Base-by-base conservation (phyloP, 2,113 vertebrate genomes). In the human (Homo sapiens) region DNA sequence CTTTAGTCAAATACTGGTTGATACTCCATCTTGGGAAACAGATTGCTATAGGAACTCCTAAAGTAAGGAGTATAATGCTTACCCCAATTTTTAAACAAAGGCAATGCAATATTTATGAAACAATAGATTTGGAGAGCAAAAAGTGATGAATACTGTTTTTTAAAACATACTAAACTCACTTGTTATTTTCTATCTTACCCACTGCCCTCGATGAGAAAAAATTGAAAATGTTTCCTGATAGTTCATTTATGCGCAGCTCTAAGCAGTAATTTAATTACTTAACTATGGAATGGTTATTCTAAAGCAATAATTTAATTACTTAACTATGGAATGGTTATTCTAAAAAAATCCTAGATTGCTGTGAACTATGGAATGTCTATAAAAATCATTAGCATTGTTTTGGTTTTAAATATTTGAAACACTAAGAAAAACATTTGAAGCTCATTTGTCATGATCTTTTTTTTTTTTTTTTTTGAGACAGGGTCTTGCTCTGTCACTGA, bases 341-440 rank as follows among this genome's bases (percentile, higher is more conserved):
- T 83, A 30, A 25, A 57, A 45, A 45, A 45, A 45, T 45, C 45
- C 45, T 45, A 45, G 45, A 45, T 45, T 45, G 45, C 45, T 10
- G 45, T 45, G 45, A 45, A 45, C 45, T 45, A 45, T 45, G 45
- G 45, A 45, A 45, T 55, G 23, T 61, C 48, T 90, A 43, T 79
- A 90, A 89, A 57, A 23, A 88, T 70, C 57, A 91, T 43, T 40
- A 64, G 18, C 17, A 61, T 89, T 92, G 55, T 86, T 92, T 38
- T 86, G n/a, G 90, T 84, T 76, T 90, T 61, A 93, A 84, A 86
- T 96, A 86, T 7, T 68, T 55, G 55, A 93, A 75, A 94, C 50
- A 79, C 32, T 72, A 66, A 75, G 61, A 55, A 85, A 91, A 92
- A 89, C 25, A 75, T 64, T 64, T 23, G 38, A 57, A 85, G 35